phyloP scores from a whole-genome alignment of 2,113 vertebrate genomes.

The Empidonax traillii region DNA sequence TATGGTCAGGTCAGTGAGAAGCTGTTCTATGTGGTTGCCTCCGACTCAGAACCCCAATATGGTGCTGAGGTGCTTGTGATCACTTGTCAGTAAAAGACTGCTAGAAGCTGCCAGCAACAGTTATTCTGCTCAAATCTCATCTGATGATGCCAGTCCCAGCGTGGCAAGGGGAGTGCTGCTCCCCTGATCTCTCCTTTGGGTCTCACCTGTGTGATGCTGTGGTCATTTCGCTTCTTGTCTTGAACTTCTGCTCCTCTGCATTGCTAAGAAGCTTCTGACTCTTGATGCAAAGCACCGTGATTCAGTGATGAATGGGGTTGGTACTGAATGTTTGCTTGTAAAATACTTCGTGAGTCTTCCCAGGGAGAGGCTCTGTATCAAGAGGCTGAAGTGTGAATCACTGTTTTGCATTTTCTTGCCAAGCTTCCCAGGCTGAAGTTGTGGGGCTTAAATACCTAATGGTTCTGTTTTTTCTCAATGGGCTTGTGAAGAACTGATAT shows the following conservation, averaged over 20 bases:
- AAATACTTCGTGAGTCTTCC: neutral
- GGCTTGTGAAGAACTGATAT: neutral
- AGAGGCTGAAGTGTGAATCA: slow-evolving; percentile 1
- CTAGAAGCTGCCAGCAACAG: neutral
- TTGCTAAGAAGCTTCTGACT: neutral
- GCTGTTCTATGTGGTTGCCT: neutral
- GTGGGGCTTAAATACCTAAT: neutral
- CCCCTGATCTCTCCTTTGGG: neutral
- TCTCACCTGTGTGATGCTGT: neutral
- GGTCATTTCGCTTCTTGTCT: neutral
- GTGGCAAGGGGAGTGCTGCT: neutral
- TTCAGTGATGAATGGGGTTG: neutral
- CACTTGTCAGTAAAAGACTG: neutral
- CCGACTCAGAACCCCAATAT: neutral
- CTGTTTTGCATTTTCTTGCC: neutral
- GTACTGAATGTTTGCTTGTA: neutral
- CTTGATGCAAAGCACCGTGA: fast-evolving
- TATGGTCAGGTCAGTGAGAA: neutral
- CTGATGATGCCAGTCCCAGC: fast-evolving
- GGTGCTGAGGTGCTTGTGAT: neutral
- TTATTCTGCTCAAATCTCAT: neutral
- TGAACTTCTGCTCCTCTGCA: neutral
- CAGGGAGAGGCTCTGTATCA: neutral
- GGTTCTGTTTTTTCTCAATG: neutral
- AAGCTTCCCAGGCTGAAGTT: neutral